Percentiles rank a stretch among this genome's conserved stretches.
phyloP scores from a whole-genome alignment of 2,888 invertebrate species.

The Thalpophila matura region DNA sequence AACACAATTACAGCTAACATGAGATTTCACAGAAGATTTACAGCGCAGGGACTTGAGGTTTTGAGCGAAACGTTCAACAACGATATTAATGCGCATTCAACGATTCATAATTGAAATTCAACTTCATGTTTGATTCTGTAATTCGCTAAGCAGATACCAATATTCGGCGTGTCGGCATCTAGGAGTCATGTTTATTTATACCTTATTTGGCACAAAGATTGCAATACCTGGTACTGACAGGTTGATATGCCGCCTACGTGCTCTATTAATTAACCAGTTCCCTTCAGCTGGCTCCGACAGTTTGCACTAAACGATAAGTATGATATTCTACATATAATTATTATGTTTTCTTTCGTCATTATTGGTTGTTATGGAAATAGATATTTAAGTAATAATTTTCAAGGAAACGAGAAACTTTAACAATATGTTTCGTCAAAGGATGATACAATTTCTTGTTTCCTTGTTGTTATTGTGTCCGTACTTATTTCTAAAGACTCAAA shows the following conservation, averaged over 20 bases:
- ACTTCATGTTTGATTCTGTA: slow-evolving; percentile 27
- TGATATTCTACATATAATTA: slow-evolving; percentile 22
- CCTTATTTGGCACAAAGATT: slow-evolving; percentile 58
- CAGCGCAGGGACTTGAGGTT: no score
- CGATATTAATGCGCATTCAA: slow-evolving; percentile 16
- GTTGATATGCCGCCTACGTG: slow-evolving; percentile 54
- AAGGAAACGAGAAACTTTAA: no score
- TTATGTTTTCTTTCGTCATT: slow-evolving; percentile 17
- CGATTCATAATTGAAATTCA: slow-evolving; percentile 11
- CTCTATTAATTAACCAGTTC: slow-evolving; percentile 54
- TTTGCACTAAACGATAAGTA: slow-evolving; percentile 41
- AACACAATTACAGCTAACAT: no score
- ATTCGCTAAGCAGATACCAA: slow-evolving; percentile 28
- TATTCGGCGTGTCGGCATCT: slow-evolving; percentile 45
- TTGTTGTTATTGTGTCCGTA: no score
- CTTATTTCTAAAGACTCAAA: no score
- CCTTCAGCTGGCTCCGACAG: slow-evolving; percentile 31
- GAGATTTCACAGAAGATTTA: no score
- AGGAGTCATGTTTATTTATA: slow-evolving; percentile 57
- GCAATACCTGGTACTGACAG: slow-evolving; percentile 57
- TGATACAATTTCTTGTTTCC: no score
- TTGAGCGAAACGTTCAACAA: no score
- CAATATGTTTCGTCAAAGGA: no score
- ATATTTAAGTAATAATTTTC: slow-evolving; percentile 10
- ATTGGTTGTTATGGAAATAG: slow-evolving; percentile 13